These are phyloP conservation scores for Percopsis transmontana DNA, from an alignment of 2,113 vertebrate genomes.

Conservation along the genomic window DNA sequence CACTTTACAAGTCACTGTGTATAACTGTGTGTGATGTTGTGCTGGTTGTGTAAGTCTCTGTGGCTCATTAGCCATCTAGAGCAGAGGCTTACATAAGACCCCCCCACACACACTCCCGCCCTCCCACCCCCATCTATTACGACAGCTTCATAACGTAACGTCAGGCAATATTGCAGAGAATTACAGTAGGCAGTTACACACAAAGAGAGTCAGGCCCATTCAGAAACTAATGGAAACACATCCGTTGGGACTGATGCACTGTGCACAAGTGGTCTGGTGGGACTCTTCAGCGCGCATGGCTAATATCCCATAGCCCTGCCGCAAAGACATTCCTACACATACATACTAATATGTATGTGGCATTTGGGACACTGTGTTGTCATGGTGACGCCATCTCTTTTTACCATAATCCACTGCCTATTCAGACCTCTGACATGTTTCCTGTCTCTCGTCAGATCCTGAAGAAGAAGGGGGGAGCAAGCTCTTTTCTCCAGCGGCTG, in stretches of 20 bases:
- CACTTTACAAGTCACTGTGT: not conserved
- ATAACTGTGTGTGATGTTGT: slow-evolving; percentile 12
- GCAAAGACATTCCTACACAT: not conserved
- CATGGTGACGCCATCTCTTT: not conserved
- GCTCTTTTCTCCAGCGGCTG: slow-evolving; percentile 86
- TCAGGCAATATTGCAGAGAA: slow-evolving; percentile 20
- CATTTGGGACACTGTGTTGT: not conserved
- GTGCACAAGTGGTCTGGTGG: not conserved
- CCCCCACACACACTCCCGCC: slow-evolving; percentile 16
- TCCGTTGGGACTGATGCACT: not conserved
- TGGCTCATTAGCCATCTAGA: slow-evolving; percentile 58
- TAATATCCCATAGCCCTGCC: not conserved
- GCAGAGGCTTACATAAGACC: slow-evolving; percentile 42
- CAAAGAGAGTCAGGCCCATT: not conserved
- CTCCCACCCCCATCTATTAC: slow-evolving; percentile 10
- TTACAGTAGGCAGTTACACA: slow-evolving; percentile 5
- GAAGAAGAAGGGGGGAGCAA: slow-evolving; percentile 87
- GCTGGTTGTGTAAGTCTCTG: slow-evolving; percentile 33
- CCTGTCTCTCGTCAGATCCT: slow-evolving; percentile 75
- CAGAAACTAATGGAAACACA: slow-evolving; percentile 6
- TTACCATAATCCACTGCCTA: no score
- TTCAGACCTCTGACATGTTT: not conserved
- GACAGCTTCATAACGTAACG: slow-evolving; percentile 34
- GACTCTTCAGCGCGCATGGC: slow-evolving; percentile 3
- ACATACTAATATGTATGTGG: not conserved